Conservation (phyloP, 2,113 vertebrate species). For the Genyomyrus donnyi region DNA sequence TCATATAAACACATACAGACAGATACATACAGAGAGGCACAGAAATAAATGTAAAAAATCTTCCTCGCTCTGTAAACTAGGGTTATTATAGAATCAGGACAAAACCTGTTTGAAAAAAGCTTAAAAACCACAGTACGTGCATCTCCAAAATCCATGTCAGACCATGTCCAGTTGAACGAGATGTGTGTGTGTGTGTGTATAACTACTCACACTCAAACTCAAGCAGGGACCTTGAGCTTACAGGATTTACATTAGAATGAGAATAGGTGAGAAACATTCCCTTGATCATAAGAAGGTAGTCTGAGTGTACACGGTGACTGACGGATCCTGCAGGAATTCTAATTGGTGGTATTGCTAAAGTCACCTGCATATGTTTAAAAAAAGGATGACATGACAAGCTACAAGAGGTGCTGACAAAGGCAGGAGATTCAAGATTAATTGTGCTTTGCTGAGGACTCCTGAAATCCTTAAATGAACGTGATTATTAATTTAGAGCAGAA, state of each 20-base stretch:
- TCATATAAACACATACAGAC: conserved; percentile 3
- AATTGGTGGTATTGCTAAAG: background rate
- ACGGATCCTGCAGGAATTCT: background rate
- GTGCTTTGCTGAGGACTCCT: background rate
- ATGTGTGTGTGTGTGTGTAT: too few relatives aligned
- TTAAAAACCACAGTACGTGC: background rate
- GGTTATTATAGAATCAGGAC: background rate
- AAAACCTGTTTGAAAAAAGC: conserved; percentile 11
- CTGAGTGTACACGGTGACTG: background rate
- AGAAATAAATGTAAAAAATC: conserved; percentile 3
- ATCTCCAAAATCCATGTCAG: background rate
- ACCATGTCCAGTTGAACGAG: background rate
- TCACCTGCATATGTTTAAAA: background rate
- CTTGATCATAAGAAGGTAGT: background rate
- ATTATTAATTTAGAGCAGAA: background rate
- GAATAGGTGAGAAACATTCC: background rate
- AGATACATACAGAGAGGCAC: background rate
- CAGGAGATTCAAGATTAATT: background rate
- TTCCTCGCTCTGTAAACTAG: background rate
- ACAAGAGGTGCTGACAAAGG: background rate
- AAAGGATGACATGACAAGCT: background rate
- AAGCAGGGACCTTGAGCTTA: background rate
- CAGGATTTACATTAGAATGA: background rate
- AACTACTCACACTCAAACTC: background rate
- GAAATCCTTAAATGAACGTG: background rate